Conservation (phyloP, 2,797 vertebrate genomes). For the Lithobates pipiens region DNA sequence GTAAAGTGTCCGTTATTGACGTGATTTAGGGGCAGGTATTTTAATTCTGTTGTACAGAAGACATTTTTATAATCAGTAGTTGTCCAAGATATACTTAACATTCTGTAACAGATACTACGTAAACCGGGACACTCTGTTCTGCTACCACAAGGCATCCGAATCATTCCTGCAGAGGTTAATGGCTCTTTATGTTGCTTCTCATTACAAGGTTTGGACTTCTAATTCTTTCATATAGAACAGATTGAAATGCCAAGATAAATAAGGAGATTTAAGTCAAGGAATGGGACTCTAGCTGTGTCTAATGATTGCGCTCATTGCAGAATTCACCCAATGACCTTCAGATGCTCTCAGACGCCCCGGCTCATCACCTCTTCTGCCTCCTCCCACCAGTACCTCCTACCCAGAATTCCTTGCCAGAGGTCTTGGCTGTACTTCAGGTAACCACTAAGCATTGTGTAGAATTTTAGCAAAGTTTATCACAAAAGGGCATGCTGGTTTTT, state of each 20-base stretch:
- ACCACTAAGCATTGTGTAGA: not conserved
- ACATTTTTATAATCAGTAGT: not conserved
- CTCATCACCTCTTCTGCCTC: conserved; percentile 97
- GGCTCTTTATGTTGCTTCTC: conserved; percentile 96
- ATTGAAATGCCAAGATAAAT: no score
- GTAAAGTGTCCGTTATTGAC: no score
- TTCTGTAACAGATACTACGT: conserved; percentile 86
- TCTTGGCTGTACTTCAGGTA: conserved; percentile 96
- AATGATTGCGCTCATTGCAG: conserved; percentile 70
- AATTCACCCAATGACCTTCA: conserved; percentile 98
- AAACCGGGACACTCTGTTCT: conserved; percentile 96
- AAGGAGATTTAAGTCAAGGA: no score
- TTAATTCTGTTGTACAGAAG: no score
- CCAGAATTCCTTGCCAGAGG: conserved; percentile 94
- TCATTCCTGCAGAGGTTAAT: conserved; percentile 93
- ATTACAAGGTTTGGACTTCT: conserved; percentile 89
- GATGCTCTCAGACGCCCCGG: conserved; percentile 96
- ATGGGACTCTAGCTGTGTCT: not conserved
- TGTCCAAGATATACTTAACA: conserved; percentile 74
- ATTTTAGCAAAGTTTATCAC: not conserved
- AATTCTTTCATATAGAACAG: not conserved
- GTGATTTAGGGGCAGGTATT: no score
- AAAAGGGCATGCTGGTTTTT: no score
- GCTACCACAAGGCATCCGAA: conserved; percentile 96
- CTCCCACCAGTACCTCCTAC: conserved; percentile 92